Base-by-base conservation (phyloP, 1,140 invertebrate genomes). In the Pogonomyrmex californicus region DNA sequence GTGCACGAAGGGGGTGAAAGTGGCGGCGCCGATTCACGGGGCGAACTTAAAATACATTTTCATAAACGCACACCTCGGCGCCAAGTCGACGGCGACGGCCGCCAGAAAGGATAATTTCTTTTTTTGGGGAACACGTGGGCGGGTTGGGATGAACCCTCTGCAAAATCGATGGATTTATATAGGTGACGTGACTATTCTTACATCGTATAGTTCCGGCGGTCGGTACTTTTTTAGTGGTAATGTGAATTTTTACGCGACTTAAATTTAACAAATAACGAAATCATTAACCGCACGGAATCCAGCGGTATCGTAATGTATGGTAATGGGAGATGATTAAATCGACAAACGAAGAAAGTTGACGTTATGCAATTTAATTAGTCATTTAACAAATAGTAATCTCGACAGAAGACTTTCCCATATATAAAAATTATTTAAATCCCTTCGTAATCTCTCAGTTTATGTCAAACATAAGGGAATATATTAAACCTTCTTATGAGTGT, bases 1-100 rank as follows among this genome's bases (percentile, higher is more conserved):
- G 65, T 60, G 49, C 86, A 88, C 86, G 87, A 88, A 78, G 56
- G 79, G 44, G 86, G 71, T 88, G 79, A 65, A 88, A 88, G 73
- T 62, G 79, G 51, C 41, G 12, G 78, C 51, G 65, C 65, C 23
- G 41, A 83, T 73, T 83, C 54, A 73, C 54, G n/a, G 47, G 41
- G n/a, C 38, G 10, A 71, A 83, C 68, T 75, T 60, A 83, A 83
- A 83, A 82, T 75, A 83, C 17, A 83, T 49, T 83, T 83, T 75
- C 33, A 38, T 83, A 83, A 62, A 60, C 78, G 75, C 44, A 62
- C 14, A 44, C 10, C 14, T 1, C 7, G 47, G 12, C 36, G 33
- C 49, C 62, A 44, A 51, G 23, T 73, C 41, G 79, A 60, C 56
- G 38, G 14, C 33, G 23, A 2, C 23, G 23, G n/a, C 14, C 23